Evolutionary conservation across 2,113 vertebrate species (phyloP), one percentile per base, ranked within the genome.

Genomic region (Thunnus maccoyii): DNA sequence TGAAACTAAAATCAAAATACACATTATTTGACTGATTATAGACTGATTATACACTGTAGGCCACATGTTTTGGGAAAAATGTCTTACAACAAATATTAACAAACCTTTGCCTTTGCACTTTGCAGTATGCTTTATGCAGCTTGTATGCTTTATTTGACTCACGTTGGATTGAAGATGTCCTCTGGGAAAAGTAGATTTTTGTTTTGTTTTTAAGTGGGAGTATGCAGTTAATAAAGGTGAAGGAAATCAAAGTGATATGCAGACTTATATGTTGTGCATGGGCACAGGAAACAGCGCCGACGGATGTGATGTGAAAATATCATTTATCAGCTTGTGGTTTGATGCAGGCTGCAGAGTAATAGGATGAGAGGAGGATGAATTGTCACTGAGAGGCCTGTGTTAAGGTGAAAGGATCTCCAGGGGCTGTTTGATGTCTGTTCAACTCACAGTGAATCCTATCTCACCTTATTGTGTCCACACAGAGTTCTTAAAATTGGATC

Each of bases 341-440:
- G 76, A 74, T 77, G 57, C n/a, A 27, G 32, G 67, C 86, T 72
- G 50, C 30, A 73, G 75, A 79, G 78, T 73, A 84, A 80, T 66
- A 65, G 80, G 48, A 82, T 74, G 76, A 86, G 76, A 73, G 70
- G 57, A 89, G 77, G 74, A 89, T 69, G 77, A 79, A 89, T 85
- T 85, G 80, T 84, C 79, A 70, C 86, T 6, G 63, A 81, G 76
- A 82, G 63, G 78, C 71, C 63, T 62, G 79, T 80, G 72, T 74
- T 77, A 51, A 81, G 78, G 89, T 83, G 88, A 90, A 85, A 83
- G 72, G 64, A 80, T 84, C 82, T 88, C 72, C 60, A 30, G 77
- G 85, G 78, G 44, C 65, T 78, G 81, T 85, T 89, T 88, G 85
- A 88, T 89, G 83, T 88, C 79, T 78, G 69, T 71, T 82, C 77